Conservation (phyloP, 2,113 vertebrate species). For the Australoheros scitulus region DNA sequence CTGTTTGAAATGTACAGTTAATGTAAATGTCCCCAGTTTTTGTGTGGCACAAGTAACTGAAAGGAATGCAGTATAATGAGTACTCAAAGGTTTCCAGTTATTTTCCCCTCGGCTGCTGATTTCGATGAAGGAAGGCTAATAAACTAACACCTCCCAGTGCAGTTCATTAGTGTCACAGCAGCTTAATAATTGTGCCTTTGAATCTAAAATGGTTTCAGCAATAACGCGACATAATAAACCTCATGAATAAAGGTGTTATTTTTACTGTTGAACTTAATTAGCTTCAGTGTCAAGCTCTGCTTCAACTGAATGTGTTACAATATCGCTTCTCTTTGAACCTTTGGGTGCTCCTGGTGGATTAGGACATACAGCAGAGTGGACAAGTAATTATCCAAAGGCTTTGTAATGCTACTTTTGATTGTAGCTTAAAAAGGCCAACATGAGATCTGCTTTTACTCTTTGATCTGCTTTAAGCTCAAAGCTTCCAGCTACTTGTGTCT, state of each 20-base stretch:
- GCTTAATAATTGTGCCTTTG: neutral
- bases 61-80: neutral
- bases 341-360: neutral
- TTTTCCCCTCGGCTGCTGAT: neutral
- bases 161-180: neutral
- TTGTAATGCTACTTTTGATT: neutral
- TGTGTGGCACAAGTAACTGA: neutral
- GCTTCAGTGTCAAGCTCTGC: neutral
- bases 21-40: neutral
- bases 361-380: neutral
- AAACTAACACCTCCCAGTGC: neutral
- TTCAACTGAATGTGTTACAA: neutral
- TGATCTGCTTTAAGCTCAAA: neutral
- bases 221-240: neutral
- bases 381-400: neutral
- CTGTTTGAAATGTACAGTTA: neutral
- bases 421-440: neutral
- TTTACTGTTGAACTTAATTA: neutral
- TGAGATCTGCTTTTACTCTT: neutral
- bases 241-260: slow-evolving; percentile 1
- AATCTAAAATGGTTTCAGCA: neutral
- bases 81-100: neutral
- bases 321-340: neutral
- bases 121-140: neutral
- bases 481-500: neutral